Evolutionary conservation across 2,888 invertebrate species (phyloP).

Genomic region (Hybos culiciformis): DNA sequence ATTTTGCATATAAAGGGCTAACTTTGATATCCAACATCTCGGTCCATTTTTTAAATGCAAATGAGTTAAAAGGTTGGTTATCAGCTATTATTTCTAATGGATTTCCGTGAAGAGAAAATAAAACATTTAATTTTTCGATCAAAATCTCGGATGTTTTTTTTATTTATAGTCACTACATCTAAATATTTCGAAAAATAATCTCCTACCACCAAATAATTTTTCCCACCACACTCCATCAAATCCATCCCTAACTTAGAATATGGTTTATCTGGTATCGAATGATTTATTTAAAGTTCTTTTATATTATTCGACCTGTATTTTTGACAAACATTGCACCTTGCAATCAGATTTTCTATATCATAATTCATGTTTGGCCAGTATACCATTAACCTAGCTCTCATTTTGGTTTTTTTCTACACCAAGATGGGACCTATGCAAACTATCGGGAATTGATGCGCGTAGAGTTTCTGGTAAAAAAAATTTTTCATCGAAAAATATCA

Average conservation of each 20-base stretch:
- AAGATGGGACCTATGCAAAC: conserved; percentile 3
- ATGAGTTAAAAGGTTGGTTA: conserved; percentile 8
- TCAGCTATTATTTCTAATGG: conserved; percentile 6
- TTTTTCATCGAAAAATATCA: conserved; percentile 3
- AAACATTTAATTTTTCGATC: conserved; percentile 1
- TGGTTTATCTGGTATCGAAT: conserved; percentile 2
- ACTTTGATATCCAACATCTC: conserved; percentile 2
- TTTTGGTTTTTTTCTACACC: conserved; percentile 10
- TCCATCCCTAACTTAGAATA: conserved; percentile 6
- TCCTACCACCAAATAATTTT: not conserved
- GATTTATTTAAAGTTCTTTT: conserved; percentile 3
- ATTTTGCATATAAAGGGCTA: conserved; percentile 1
- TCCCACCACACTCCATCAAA: not conserved
- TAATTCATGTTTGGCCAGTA: conserved; percentile 7
- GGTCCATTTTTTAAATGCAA: conserved; percentile 1
- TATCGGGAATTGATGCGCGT: not conserved
- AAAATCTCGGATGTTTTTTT: conserved; percentile 4
- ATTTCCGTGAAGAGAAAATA: conserved; percentile 6
- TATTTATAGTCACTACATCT: conserved; percentile 1
- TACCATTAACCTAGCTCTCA: conserved; percentile 3
- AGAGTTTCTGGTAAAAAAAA: not conserved
- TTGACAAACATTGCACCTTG: conserved; percentile 7
- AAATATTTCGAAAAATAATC: conserved; percentile 6
- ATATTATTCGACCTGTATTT: conserved; percentile 1
- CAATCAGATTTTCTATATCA: conserved; percentile 6